Percentiles rank a stretch among this genome's conserved stretches.
phyloP scores from a whole-genome alignment of 1,140 invertebrate species.

The Oppia nitens region DNA sequence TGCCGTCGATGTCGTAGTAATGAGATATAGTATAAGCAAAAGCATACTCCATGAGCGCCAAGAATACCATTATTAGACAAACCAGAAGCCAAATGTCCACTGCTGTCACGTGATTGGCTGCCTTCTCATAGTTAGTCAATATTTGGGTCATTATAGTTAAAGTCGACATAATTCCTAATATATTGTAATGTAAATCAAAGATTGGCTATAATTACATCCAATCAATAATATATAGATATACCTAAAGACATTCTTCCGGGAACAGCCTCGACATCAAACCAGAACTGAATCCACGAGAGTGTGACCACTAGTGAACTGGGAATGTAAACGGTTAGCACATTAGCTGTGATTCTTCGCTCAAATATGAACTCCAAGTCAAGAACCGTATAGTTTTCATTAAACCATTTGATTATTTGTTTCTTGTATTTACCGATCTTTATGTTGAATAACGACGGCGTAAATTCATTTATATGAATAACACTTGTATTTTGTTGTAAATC shows the following conservation, averaged over 20 bases:
- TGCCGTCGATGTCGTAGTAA: background rate
- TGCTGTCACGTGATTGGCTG: constrained; percentile 22
- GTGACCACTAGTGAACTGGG: constrained; percentile 20
- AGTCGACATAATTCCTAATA: constrained; percentile 19
- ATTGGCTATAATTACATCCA: background rate
- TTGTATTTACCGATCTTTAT: background rate
- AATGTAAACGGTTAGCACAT: constrained; percentile 19
- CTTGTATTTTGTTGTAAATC: background rate
- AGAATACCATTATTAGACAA: constrained; percentile 30
- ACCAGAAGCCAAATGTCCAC: constrained; percentile 24
- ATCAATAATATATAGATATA: background rate
- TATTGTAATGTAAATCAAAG: background rate
- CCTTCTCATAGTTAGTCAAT: constrained; percentile 12
- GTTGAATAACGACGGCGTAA: constrained; percentile 2
- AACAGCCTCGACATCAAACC: constrained; percentile 29
- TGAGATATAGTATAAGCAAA: constrained; percentile 22
- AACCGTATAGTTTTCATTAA: constrained; percentile 15
- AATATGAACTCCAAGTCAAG: constrained; percentile 21
- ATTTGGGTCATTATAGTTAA: constrained; percentile 22
- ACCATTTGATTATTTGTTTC: background rate
- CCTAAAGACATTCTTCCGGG: constrained; percentile 28
- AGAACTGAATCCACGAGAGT: constrained; percentile 27
- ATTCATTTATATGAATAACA: background rate
- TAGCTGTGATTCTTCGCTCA: constrained; percentile 15
- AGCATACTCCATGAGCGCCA: constrained; percentile 28